A percentile compares a stretch with the other conserved stretches of the same genome.
Conservation (phyloP, 2,113 vertebrate species). For the Phoxinus phoxinus region DNA sequence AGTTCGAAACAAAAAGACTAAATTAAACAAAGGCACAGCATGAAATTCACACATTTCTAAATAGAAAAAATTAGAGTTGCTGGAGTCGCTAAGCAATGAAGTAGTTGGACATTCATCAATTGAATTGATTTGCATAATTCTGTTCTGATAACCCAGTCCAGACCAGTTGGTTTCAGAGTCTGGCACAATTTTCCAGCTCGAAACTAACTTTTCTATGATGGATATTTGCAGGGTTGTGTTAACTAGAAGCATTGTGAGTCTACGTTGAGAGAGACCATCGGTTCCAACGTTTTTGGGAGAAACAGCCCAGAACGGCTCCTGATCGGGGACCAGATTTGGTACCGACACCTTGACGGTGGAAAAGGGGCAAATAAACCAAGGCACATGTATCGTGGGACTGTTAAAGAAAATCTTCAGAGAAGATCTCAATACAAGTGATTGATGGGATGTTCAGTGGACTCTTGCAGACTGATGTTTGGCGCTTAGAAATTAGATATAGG, state of each 20-base stretch:
- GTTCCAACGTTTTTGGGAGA: neutral
- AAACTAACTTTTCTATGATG: neutral
- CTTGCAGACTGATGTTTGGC: neutral
- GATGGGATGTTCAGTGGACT: conserved; percentile 19
- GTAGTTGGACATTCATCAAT: neutral
- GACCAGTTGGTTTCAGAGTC: neutral
- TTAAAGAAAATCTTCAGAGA: neutral
- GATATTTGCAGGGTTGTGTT: neutral
- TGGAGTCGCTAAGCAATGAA: neutral
- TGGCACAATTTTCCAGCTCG: neutral
- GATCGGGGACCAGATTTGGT: neutral
- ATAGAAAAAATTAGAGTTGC: neutral
- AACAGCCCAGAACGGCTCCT: neutral
- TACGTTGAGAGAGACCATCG: neutral
- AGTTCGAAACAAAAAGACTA: neutral
- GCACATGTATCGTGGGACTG: neutral
- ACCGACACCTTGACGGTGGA: neutral
- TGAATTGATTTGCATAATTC: neutral
- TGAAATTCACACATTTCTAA: neutral
- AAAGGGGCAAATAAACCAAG: neutral
- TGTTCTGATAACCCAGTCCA: neutral
- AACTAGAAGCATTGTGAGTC: neutral
- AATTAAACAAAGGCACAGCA: neutral
- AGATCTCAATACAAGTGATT: neutral
- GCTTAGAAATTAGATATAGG: neutral